These are phyloP conservation scores for human DNA, from an alignment of 2,113 vertebrate species.

Conservation along the genomic window GRCh38 chr14:64484501-64485000, in stretches of 20 bases:
- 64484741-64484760: conserved; percentile 16
- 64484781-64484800: neutral
- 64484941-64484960: neutral
- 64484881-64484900: neutral
- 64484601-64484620: no score
- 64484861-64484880: neutral
- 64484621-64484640: no score
- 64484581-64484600: no score
- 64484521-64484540: no score
- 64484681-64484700: no score
- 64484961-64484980: neutral
- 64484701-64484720: neutral
- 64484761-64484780: conserved; percentile 22
- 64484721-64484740: neutral
- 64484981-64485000: neutral
- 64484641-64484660: no score
- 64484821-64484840: neutral
- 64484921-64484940: neutral
- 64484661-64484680: no score
- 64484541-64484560: no score
- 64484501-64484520: no score
- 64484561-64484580: no score
- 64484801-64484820: conserved; percentile 4
- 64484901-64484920: neutral
- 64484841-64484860: neutral